These are phyloP conservation scores for Anguilla obscura DNA, from an alignment of 2,797 vertebrate species.

Conservation along the genomic window DNA sequence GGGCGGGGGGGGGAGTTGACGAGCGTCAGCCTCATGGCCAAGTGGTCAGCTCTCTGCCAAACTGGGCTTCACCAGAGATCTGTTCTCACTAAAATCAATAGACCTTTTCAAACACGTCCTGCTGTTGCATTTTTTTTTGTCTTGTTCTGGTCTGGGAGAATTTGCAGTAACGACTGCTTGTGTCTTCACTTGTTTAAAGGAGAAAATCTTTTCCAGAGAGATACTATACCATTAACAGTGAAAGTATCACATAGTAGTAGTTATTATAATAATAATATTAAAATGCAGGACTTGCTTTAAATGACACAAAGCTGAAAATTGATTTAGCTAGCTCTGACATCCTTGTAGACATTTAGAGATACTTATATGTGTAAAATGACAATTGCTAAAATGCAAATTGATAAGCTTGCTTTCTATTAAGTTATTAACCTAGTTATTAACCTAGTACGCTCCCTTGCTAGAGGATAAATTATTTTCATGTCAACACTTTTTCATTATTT, in stretches of 20 bases:
- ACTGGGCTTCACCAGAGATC: conserved; percentile 27
- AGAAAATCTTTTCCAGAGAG: background rate
- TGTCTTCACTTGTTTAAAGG: conserved; percentile 16
- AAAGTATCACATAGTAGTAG: background rate
- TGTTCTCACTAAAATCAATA: conserved; percentile 47
- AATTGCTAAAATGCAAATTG: too few relatives aligned
- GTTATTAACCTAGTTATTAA: too few relatives aligned
- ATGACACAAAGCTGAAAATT: background rate
- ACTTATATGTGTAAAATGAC: too few relatives aligned
- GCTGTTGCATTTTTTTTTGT: conserved; percentile 32
- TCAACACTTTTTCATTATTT: too few relatives aligned
- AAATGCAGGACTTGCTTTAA: background rate
- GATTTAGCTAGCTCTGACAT: background rate
- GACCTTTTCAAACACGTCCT: conserved; percentile 49
- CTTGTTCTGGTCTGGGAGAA: conserved; percentile 18
- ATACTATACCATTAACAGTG: background rate
- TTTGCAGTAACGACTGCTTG: conserved; percentile 1
- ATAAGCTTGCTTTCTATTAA: too few relatives aligned
- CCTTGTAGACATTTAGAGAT: too few relatives aligned
- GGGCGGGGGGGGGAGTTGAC: background rate
- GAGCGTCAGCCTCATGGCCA: conserved; percentile 5
- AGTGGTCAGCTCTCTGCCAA: conserved; percentile 21
- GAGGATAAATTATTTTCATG: too few relatives aligned
- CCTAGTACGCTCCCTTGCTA: too few relatives aligned
- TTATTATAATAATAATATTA: background rate